Percentiles rank a stretch among this genome's conserved stretches.
These are phyloP conservation scores for Lordiphosa andalusiaca DNA, from an alignment of 2,888 invertebrate genomes.

Conservation along the genomic window DNA sequence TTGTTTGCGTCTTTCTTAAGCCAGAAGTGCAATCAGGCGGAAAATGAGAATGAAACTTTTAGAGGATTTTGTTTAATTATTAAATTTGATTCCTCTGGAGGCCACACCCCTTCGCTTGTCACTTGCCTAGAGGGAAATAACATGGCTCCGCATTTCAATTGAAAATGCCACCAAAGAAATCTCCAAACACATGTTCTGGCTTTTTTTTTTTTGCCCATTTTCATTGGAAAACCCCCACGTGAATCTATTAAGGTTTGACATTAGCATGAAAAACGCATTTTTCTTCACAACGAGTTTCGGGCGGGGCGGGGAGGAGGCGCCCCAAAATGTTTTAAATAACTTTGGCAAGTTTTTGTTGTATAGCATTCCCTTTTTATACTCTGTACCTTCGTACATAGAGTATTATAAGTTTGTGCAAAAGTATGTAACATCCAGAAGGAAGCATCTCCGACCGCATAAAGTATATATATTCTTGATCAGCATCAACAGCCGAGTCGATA, in stretches of 20 bases:
- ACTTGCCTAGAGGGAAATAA: constrained; percentile 1
- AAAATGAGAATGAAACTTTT: constrained; percentile 25
- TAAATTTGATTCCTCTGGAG: not conserved
- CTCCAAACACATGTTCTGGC: constrained; percentile 55
- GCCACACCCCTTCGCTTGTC: not conserved
- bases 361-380: no score
- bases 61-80: constrained; percentile 7
- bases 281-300: constrained; percentile 40
- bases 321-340: constrained; percentile 33
- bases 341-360: constrained; percentile 31
- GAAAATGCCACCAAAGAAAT: constrained; percentile 57
- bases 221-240: not conserved
- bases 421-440: no score
- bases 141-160: constrained; percentile 47
- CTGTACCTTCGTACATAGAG: no score
- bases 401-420: no score
- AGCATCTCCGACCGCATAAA: no score
- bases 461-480: no score
- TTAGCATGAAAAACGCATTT: constrained; percentile 75
- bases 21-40: constrained; percentile 26
- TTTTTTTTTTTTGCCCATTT: not conserved
- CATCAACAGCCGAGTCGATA: no score
- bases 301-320: no score
- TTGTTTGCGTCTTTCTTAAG: constrained; percentile 5
- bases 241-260: constrained; percentile 70